phyloP scores from a whole-genome alignment of 2,113 vertebrate species.

The Silurus meridionalis region DNA sequence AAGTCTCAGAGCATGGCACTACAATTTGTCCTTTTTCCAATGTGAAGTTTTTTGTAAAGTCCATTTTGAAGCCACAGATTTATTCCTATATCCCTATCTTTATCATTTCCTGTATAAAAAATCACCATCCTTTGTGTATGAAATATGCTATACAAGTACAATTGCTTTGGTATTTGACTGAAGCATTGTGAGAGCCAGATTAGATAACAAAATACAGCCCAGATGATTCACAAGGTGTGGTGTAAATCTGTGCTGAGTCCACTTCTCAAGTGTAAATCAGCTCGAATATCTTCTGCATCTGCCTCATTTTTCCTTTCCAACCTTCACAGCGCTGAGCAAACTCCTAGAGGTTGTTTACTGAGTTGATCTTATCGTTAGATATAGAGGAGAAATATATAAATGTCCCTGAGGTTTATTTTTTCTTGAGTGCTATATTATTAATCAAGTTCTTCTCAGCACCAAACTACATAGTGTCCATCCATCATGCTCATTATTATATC shows the following conservation, averaged over 20 bases:
- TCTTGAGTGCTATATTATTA: not conserved
- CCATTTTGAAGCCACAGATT: not conserved
- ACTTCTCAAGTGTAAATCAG: not conserved
- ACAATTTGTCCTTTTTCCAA: not conserved
- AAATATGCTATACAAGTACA: not conserved
- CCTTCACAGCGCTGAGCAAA: not conserved
- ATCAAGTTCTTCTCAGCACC: not conserved
- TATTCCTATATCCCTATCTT: not conserved
- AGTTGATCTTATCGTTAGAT: slow-evolving; percentile 8
- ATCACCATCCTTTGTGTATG: not conserved
- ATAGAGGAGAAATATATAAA: not conserved
- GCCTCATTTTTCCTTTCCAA: not conserved
- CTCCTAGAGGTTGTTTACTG: not conserved
- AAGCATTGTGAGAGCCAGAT: not conserved
- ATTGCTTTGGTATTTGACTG: not conserved
- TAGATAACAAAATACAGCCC: not conserved
- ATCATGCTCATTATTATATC: not conserved
- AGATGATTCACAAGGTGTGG: not conserved
- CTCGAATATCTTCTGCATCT: not conserved
- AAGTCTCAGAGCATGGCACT: not conserved
- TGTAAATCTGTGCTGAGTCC: not conserved
- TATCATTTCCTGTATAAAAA: not conserved
- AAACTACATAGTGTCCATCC: not conserved
- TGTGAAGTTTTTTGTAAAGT: not conserved
- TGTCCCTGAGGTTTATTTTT: not conserved